Percentiles rank a stretch among this genome's conserved stretches.
Evolutionary conservation across 1,140 invertebrate species (phyloP).

Genomic region (Drosophila hydei): DNA sequence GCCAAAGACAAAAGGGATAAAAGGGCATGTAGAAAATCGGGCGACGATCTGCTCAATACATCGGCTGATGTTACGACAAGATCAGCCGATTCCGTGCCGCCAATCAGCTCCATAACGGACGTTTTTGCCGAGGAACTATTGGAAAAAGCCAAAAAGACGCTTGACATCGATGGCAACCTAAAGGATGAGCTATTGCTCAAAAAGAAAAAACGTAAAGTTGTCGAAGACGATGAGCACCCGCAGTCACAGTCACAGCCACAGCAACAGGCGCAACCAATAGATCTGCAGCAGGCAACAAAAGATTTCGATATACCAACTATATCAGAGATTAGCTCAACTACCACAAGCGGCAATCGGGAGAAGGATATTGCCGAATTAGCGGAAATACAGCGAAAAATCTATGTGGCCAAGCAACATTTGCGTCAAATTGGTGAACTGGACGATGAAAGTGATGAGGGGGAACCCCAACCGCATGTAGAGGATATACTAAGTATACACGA

Average conservation of each 20-base stretch:
- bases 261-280: conserved; percentile 3
- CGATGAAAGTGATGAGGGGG: conserved; percentile 82
- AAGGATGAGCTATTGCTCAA: conserved; percentile 76
- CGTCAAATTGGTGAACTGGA: conserved; percentile 78
- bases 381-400: conserved; percentile 84
- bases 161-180: conserved; percentile 58
- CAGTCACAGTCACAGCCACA: conserved; percentile 26
- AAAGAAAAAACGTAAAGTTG: conserved; percentile 67
- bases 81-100: conserved; percentile 48
- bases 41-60: conserved; percentile 70
- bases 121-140: conserved; percentile 86
- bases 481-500: conserved; percentile 87
- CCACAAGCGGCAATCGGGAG: conserved; percentile 68
- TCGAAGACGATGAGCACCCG: conserved; percentile 69
- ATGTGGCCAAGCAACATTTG: conserved; percentile 84
- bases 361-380: conserved; percentile 77
- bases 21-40: conserved; percentile 81
- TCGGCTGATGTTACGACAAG: conserved; percentile 33
- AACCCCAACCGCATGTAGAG: conserved; percentile 53
- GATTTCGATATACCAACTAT: conserved; percentile 84
- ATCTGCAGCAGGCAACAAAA: conserved; percentile 36
- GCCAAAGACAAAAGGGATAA: conserved; percentile 60
- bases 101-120: conserved; percentile 86
- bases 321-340: conserved; percentile 82
- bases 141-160: conserved; percentile 80